Conservation (phyloP, 2,888 invertebrate species). For the Lingula anatina region DNA sequence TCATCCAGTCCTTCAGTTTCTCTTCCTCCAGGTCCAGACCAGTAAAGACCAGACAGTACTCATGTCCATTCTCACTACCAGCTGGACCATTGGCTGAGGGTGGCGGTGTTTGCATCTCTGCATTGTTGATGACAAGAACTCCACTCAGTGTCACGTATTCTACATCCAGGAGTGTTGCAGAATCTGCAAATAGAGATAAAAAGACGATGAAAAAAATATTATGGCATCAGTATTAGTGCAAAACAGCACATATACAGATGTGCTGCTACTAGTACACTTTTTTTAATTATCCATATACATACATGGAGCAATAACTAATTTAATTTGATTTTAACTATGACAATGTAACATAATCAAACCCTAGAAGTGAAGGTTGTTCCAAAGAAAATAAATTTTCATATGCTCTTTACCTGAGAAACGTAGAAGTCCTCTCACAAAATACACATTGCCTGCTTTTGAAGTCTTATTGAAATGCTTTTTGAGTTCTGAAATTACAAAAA, state of each 20-base stretch:
- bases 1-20: slow-evolving; percentile 32
- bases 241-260: too few relatives aligned
- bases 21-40: slow-evolving; percentile 28
- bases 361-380: too few relatives aligned
- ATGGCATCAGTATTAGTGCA: too few relatives aligned
- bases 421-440: slow-evolving; percentile 31
- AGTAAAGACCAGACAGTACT: slow-evolving; percentile 28
- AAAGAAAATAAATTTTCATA: too few relatives aligned
- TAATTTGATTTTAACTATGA: too few relatives aligned
- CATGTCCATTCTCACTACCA: slow-evolving; percentile 4
- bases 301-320: too few relatives aligned
- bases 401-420: slow-evolving; percentile 32
- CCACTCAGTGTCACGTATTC: slow-evolving; percentile 17
- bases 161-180: slow-evolving; percentile 12
- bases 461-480: too few relatives aligned
- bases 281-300: too few relatives aligned
- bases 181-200: slow-evolving; percentile 13
- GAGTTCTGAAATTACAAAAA: too few relatives aligned
- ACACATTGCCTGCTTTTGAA: slow-evolving; percentile 33
- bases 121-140: slow-evolving; percentile 8
- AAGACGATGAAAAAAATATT: too few relatives aligned
- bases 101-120: slow-evolving; percentile 1
- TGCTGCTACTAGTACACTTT: too few relatives aligned
- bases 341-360: too few relatives aligned
- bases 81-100: neutral